Evolutionary conservation across 2,113 vertebrate species (phyloP).

Genomic region (Eurypyga helias): DNA sequence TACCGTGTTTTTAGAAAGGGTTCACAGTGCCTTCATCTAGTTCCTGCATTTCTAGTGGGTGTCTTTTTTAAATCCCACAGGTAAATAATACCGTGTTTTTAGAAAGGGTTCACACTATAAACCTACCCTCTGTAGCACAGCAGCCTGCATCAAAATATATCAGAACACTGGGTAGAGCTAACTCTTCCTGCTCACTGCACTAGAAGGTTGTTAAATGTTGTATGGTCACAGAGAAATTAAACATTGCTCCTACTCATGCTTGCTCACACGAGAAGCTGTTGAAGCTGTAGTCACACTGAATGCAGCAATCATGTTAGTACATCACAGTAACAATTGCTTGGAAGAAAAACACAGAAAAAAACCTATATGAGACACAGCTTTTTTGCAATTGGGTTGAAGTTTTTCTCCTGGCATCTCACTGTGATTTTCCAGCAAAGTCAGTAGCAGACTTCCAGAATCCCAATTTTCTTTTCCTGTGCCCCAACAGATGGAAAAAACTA

Average conservation of each 20-base stretch:
- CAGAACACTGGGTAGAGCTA: background rate
- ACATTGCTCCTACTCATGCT: constrained; percentile 41
- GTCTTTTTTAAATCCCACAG: background rate
- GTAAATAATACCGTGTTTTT: background rate
- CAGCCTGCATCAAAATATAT: background rate
- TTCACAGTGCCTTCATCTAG: too few species aligned
- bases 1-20: background rate
- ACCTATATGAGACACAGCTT: background rate
- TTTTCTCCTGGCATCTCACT: background rate
- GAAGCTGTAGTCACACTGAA: constrained; percentile 35
- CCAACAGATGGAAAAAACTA: background rate
- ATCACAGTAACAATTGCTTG: background rate
- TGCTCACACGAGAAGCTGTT: constrained; percentile 39
- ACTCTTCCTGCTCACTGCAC: background rate
- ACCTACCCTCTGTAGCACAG: background rate
- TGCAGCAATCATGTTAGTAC: background rate
- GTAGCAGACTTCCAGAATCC: background rate
- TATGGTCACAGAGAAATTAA: constrained; percentile 16
- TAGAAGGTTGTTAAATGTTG: background rate
- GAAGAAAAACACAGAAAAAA: background rate
- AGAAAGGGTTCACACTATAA: background rate
- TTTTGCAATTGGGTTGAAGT: background rate
- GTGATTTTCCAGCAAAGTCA: background rate
- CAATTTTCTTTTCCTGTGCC: background rate
- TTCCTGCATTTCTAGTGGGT: background rate